A percentile compares a stretch with the other conserved stretches of the same genome.
These are phyloP conservation scores for Caradrina clavipalpis DNA, from an alignment of 2,888 invertebrate genomes.

Conservation along the genomic window DNA sequence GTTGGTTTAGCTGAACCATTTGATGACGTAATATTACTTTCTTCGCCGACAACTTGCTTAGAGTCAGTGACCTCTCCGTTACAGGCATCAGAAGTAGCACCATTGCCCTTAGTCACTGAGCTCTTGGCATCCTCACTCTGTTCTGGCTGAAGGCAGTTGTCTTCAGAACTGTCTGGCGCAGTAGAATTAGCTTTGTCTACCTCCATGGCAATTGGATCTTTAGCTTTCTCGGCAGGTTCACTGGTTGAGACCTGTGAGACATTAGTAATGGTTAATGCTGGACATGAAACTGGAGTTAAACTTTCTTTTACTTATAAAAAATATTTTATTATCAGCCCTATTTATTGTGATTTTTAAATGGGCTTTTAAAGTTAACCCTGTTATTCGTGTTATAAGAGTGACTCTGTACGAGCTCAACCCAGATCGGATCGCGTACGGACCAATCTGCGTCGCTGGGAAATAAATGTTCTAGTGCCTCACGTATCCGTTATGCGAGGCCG, in stretches of 20 bases:
- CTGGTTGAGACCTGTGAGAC: constrained; percentile 84
- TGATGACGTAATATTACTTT: constrained; percentile 86
- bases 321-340: neutral
- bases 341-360: neutral
- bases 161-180: constrained; percentile 87
- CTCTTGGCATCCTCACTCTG: constrained; percentile 81
- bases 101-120: constrained; percentile 69
- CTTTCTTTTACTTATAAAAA: neutral
- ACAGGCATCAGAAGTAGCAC: constrained; percentile 73
- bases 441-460: no score
- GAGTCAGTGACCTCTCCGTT: constrained; percentile 88
- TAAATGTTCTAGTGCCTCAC: no score
- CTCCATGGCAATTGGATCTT: constrained; percentile 72
- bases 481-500: no score
- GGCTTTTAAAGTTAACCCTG: neutral
- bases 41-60: constrained; percentile 81
- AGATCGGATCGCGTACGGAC: no score
- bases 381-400: no score
- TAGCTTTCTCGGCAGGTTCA: constrained; percentile 75
- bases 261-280: neutral
- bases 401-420: no score
- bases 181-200: constrained; percentile 76
- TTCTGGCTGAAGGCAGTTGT: constrained; percentile 83
- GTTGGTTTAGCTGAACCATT: constrained; percentile 87
- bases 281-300: neutral